Evolutionary conservation across 2,888 invertebrate species (phyloP), one percentile per base, ranked within the genome.

Genomic region (Drosophila prolongata): DNA sequence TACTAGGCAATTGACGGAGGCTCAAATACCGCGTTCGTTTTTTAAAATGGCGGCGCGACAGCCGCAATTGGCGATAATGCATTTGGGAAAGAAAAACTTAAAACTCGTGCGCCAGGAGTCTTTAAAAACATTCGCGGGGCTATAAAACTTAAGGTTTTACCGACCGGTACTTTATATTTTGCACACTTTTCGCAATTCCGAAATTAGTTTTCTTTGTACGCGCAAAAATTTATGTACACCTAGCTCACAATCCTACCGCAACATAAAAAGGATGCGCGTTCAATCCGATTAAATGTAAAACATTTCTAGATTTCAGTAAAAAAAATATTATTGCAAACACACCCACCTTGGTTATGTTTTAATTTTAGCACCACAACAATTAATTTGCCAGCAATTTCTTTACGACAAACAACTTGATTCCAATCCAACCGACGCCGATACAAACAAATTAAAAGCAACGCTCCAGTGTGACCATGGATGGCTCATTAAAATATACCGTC

Each of bases 11-110:
- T 74, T 57, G 54, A 58, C 42, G 38, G 60, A 89, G 80, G 84
- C 89, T 89, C 86, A 86, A 72, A 74, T 87, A 69, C 74, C 68
- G 70, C 64, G 72, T 71, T 72, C 55, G 65, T 67, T 53, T 86
- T 84, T 88, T 78, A 89, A 84, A 86, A 85, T 85, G 85, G 85
- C 84, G 84, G 85, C 83, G 78, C 89, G 82, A 84, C 76, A 79
- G 69, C 57, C 38, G 37, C 37, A 64, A 69, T 56, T 53, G 72
- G 46, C 61, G 64, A 74, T 34, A 53, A 37, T 66, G 47, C 42
- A 37, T 43, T 47, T 55, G 64, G 14, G 6, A 34, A 44, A 30
- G 44, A 54, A 50, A 72, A 62, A 47, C 14, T 56, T 27, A 19
- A 40, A 42, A 42, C 24, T 16, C 19, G 30, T 46, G 35, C 27